phyloP scores from a whole-genome alignment of 2,797 vertebrate species.

The Chelidonichthys spinosus region DNA sequence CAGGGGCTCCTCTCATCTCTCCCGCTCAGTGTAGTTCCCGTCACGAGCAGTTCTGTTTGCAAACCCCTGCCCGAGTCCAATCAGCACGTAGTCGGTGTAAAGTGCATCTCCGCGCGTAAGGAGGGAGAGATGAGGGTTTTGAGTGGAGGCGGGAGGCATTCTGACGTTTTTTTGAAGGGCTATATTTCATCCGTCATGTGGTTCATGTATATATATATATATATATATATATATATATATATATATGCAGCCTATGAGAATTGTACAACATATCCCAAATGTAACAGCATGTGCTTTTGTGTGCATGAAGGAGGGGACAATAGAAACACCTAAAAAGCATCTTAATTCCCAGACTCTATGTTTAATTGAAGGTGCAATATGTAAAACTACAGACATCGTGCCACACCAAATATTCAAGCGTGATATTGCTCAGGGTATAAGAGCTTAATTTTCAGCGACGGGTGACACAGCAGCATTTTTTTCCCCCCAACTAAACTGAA shows the following conservation, averaged over 20 bases:
- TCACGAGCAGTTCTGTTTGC: conserved; percentile 63
- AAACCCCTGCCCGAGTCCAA: conserved; percentile 68
- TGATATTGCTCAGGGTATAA: not conserved
- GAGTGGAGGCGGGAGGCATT: conserved; percentile 40
- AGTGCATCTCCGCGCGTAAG: conserved; percentile 29
- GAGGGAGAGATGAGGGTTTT: conserved; percentile 19
- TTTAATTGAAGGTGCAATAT: conserved; percentile 15
- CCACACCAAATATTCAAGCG: not conserved
- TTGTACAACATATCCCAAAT: conserved; percentile 13
- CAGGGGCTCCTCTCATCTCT: conserved; percentile 71
- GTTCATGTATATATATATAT: conserved; percentile 41
- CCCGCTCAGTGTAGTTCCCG: conserved; percentile 55
- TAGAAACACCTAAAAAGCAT: not conserved
- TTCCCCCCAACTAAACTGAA: conserved; percentile 11
- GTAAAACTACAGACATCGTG: not conserved
- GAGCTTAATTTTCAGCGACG: not conserved
- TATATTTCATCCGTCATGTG: conserved; percentile 52
- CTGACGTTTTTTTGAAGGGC: conserved; percentile 52
- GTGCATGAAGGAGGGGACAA: not conserved
- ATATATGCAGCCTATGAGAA: conserved; percentile 28
- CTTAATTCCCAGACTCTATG: not conserved
- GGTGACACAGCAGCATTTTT: not conserved
- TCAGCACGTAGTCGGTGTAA: conserved; percentile 58
- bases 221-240: conserved; percentile 32
- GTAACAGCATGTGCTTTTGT: conserved; percentile 3